Evolutionary conservation across 2,797 vertebrate genomes (phyloP).

Genomic region (Merluccius polli): DNA sequence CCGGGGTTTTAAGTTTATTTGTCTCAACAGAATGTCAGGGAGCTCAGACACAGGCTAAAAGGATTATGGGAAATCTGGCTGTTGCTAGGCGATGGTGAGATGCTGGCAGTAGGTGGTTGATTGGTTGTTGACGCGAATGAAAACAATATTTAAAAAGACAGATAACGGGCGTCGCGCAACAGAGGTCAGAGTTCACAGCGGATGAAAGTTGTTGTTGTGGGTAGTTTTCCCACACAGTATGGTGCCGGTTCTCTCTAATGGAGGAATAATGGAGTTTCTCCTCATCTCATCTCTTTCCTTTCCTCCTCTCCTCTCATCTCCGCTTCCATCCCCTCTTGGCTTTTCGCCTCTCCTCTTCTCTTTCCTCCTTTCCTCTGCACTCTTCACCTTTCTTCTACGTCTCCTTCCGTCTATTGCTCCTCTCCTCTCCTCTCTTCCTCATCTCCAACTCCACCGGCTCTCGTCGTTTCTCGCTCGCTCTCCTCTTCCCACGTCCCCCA

Average conservation of each 20-base stretch:
- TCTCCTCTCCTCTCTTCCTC: background rate
- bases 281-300: too few relatives aligned
- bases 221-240: background rate
- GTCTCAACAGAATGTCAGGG: background rate
- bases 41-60: background rate
- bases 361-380: background rate
- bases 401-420: background rate
- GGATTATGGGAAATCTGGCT: background rate
- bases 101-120: background rate
- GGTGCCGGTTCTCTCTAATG: background rate
- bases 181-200: background rate
- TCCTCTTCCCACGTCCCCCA: background rate
- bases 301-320: too few relatives aligned
- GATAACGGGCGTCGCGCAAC: background rate
- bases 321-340: too few relatives aligned
- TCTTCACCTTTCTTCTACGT: too few relatives aligned
- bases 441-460: background rate
- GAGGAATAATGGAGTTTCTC: background rate
- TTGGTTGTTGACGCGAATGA: background rate
- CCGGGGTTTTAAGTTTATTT: background rate
- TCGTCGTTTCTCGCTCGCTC: background rate
- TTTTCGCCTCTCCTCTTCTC: too few relatives aligned
- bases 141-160: background rate
- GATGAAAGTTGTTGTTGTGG: background rate
- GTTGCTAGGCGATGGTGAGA: slow-evolving; percentile 4